Evolutionary conservation across 2,888 invertebrate genomes (phyloP).

Genomic region (Pachycephus smyrnensis): DNA sequence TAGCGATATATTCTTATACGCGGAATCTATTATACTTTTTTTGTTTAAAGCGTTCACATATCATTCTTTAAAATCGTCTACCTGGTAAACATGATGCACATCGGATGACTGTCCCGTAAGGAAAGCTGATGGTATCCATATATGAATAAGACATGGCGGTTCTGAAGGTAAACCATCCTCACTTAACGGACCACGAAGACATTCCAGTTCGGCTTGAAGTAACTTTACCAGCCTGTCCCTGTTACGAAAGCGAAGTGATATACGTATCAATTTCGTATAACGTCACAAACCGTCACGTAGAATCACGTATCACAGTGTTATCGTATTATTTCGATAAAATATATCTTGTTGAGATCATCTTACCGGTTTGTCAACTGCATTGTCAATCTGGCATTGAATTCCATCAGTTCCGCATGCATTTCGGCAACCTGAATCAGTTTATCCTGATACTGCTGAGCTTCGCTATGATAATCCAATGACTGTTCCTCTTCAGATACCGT

Average conservation of each 20-base stretch:
- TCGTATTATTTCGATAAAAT: not conserved
- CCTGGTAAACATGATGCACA: constrained; percentile 92
- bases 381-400: constrained; percentile 88
- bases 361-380: constrained; percentile 72
- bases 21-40: not conserved
- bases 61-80: constrained; percentile 57
- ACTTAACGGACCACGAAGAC: constrained; percentile 74
- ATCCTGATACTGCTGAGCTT: constrained; percentile 84
- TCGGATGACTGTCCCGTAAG: constrained; percentile 79
- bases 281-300: not conserved
- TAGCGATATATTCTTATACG: not conserved
- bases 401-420: constrained; percentile 95
- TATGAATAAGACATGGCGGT: constrained; percentile 75
- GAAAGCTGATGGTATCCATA: constrained; percentile 91
- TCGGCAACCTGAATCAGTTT: constrained; percentile 93
- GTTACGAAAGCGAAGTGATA: constrained; percentile 4
- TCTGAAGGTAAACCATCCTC: constrained; percentile 65
- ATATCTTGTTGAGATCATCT: constrained; percentile 23
- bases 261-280: not conserved
- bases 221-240: constrained; percentile 74
- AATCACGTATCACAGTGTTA: not conserved
- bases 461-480: constrained; percentile 71
- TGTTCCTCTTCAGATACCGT: constrained; percentile 58
- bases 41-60: not conserved
- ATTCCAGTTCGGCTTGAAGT: constrained; percentile 74